Conservation (phyloP, 2,113 vertebrate genomes). For the Orycteropus afer region DNA sequence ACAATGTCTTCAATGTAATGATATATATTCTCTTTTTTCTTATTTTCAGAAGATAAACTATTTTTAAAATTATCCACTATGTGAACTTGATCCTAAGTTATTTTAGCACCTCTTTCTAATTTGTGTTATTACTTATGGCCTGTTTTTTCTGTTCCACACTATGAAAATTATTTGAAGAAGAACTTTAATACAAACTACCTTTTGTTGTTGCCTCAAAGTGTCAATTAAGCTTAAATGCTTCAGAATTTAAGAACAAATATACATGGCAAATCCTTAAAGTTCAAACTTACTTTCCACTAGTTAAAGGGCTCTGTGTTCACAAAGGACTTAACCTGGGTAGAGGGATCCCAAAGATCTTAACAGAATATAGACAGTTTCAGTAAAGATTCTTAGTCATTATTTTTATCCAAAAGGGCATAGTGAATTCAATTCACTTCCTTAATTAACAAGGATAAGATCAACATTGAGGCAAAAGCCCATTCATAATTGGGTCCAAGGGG, state of each 20-base stretch:
- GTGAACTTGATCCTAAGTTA: constrained; percentile 46
- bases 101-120: constrained; percentile 68
- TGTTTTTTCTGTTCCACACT: constrained; percentile 66
- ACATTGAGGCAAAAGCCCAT: constrained; percentile 78
- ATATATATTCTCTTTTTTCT: constrained; percentile 71
- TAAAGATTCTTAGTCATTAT: constrained; percentile 78
- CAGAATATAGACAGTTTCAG: constrained; percentile 57
- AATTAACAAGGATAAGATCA: constrained; percentile 85
- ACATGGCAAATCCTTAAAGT: constrained; percentile 68
- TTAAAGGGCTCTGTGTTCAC: constrained; percentile 59
- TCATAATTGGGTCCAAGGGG: constrained; percentile 82
- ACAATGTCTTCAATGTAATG: constrained; percentile 97
- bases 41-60: constrained; percentile 57
- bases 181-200: constrained; percentile 64
- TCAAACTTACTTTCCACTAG: constrained; percentile 65
- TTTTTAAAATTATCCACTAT: constrained; percentile 63
- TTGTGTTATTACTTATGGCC: constrained; percentile 76
- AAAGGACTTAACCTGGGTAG: constrained; percentile 60
- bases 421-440: constrained; percentile 82
- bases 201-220: constrained; percentile 74
- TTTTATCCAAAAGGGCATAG: constrained; percentile 72
- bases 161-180: constrained; percentile 72
- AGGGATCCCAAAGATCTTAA: constrained; percentile 60
- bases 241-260: constrained; percentile 64
- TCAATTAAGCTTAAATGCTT: constrained; percentile 76